Base-by-base conservation (phyloP, 1,140 invertebrate species). In the Lasaia peninsularis region DNA sequence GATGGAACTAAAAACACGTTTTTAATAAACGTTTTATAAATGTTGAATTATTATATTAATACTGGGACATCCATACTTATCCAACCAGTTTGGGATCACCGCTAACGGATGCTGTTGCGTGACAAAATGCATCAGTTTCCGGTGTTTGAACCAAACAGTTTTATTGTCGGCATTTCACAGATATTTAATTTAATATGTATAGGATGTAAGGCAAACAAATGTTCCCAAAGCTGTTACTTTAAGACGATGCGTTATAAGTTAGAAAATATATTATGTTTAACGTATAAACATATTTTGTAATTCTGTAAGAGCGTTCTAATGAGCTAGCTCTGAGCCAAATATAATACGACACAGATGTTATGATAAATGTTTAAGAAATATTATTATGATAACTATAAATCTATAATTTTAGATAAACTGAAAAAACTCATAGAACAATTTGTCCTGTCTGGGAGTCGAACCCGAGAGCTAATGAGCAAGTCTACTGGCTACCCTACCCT, bases 61-160 rank as follows among this genome's bases (percentile, higher is more conserved):
- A 9, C 3, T 18, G 16, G 40, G 18, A 44, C 18, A 44, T 18
- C 40, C 40, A 44, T 44, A 44, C 18, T 44, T 18, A 44, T 16
- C 11, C 40, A 18, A 44, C 16, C 40, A 18, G 9, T 44, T 44
- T 44, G 18, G 14, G 40, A 7, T 18, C 14, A 44, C 40, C 40
- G 18, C 18, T 10, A 56, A 52, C 61, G 61, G 56, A 63, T 63
- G 61, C 37, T 11, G 44, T 59, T 34, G 61, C 61, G 61, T 63
- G 61, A 63, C 61, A 63, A 57, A 56, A 52, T 58, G 49, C 61
- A 59, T 63, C 34, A 55, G 58, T 63, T 58, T 63, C 52, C 57
- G 62, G 57, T 52, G 56, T 52, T 20, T 50, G 53, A 63, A 11
- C 9, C 40, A 44, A 44, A 20, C 9, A 18, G 11, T 18, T 18